phyloP scores from a whole-genome alignment of 2,888 invertebrate species.

The Antheraea assamensis region DNA sequence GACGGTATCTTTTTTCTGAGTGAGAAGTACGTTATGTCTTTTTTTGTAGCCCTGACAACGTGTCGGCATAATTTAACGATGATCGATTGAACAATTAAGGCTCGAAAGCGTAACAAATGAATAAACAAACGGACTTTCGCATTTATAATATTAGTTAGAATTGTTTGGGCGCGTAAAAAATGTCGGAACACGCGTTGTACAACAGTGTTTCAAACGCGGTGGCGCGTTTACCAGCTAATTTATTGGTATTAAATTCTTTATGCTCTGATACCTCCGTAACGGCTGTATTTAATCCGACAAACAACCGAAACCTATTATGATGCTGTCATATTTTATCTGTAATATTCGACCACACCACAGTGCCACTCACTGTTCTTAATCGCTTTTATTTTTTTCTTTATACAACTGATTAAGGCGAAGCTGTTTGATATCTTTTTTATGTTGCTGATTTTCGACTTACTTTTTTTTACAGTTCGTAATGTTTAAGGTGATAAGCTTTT shows the following conservation, averaged over 20 bases:
- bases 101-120: too few species aligned
- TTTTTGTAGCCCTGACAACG: too few species aligned
- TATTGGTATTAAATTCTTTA: slow-evolving; percentile 8
- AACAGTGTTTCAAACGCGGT: background rate
- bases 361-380: slow-evolving; percentile 34
- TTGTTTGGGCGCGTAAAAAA: background rate
- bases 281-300: slow-evolving; percentile 29
- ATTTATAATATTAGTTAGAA: background rate
- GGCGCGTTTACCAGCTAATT: background rate
- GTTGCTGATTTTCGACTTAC: background rate
- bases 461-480: background rate
- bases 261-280: slow-evolving; percentile 24
- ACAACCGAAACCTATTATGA: slow-evolving; percentile 34
- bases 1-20: too few species aligned
- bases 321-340: slow-evolving; percentile 33
- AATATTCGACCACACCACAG: slow-evolving; percentile 45
- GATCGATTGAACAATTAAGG: too few species aligned
- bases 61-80: too few species aligned
- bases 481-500: background rate
- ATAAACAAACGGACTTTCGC: too few species aligned
- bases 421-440: slow-evolving; percentile 20
- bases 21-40: too few species aligned
- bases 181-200: background rate
- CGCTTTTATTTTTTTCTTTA: slow-evolving; percentile 35
- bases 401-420: slow-evolving; percentile 25